Percentiles rank a stretch among this genome's conserved stretches.
phyloP scores from a whole-genome alignment of 2,113 vertebrate genomes.

The Ptychochromis oligacanthus region DNA sequence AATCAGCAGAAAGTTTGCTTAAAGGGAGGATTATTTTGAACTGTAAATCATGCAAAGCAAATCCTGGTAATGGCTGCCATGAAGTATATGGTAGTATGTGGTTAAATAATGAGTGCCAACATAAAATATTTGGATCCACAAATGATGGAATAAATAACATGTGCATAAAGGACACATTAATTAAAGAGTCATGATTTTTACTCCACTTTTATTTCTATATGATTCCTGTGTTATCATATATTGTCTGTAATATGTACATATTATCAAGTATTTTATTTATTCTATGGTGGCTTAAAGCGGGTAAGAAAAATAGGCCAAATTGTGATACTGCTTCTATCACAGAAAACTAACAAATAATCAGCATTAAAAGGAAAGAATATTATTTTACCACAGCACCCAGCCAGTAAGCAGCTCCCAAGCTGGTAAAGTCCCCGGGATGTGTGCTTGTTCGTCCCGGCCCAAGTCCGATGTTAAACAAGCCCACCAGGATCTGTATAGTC shows the following conservation, averaged over 20 bases:
- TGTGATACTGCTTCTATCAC: neutral
- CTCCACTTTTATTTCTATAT: too few relatives aligned
- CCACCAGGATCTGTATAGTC: conserved; percentile 73
- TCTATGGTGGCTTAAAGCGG: too few relatives aligned
- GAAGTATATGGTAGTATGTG: fast-evolving
- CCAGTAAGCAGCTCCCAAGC: conserved; percentile 56
- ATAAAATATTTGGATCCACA: neutral
- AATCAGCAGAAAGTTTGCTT: neutral
- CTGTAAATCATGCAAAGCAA: neutral
- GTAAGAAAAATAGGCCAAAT: neutral
- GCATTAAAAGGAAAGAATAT: neutral
- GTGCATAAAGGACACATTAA: neutral
- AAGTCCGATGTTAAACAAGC: conserved; percentile 66
- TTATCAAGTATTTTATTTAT: too few relatives aligned
- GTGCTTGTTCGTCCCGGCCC: conserved; percentile 52
- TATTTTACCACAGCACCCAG: conserved; percentile 64
- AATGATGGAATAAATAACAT: neutral
- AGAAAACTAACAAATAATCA: fast-evolving
- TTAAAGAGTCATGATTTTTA: neutral
- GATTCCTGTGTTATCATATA: too few relatives aligned
- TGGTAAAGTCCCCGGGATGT: neutral
- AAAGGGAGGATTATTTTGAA: fast-evolving
- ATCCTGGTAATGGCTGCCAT: fast-evolving
- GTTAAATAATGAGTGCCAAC: neutral
- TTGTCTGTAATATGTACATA: too few relatives aligned